Evolutionary conservation across 2,113 vertebrate species (phyloP).

Genomic region (Perca flavescens): DNA sequence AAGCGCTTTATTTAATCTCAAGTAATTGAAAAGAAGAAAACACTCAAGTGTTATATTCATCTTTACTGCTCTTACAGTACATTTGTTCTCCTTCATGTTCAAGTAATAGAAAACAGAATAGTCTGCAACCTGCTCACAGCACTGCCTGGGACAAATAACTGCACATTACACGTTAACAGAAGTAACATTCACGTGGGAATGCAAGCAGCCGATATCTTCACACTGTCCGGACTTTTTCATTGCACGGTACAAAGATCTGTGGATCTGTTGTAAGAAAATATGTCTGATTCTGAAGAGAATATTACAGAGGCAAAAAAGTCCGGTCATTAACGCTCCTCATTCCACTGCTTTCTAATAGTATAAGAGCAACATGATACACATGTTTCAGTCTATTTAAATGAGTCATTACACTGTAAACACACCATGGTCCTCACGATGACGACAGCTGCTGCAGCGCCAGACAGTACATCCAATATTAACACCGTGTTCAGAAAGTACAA

Average conservation of each 20-base stretch:
- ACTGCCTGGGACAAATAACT: slow-evolving; percentile 60
- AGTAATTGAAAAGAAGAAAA: slow-evolving; percentile 68
- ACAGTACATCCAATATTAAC: slow-evolving; percentile 54
- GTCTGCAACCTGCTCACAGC: slow-evolving; percentile 54
- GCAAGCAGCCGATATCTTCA: slow-evolving; percentile 45
- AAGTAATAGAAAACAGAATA: slow-evolving; percentile 73
- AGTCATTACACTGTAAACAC: slow-evolving; percentile 33
- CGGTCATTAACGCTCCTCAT: background rate
- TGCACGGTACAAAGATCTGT: slow-evolving; percentile 48
- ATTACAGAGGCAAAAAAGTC: slow-evolving; percentile 28
- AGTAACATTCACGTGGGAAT: slow-evolving; percentile 69
- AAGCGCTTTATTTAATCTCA: slow-evolving; percentile 74
- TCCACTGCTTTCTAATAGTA: background rate
- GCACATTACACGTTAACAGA: slow-evolving; percentile 65
- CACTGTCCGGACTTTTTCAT: background rate
- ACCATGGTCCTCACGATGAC: slow-evolving; percentile 7
- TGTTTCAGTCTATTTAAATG: slow-evolving; percentile 4
- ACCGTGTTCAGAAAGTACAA: slow-evolving; percentile 44
- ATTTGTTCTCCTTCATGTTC: slow-evolving; percentile 56
- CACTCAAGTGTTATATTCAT: slow-evolving; percentile 54
- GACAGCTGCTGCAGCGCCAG: slow-evolving; percentile 26
- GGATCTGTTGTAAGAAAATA: slow-evolving; percentile 73
- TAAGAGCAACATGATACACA: background rate
- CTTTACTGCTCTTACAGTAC: slow-evolving; percentile 16
- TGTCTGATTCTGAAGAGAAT: slow-evolving; percentile 48